A percentile compares a stretch with the other conserved stretches of the same genome.
Evolutionary conservation across 2,113 vertebrate genomes (phyloP).

Genomic region (Platanista minor): DNA sequence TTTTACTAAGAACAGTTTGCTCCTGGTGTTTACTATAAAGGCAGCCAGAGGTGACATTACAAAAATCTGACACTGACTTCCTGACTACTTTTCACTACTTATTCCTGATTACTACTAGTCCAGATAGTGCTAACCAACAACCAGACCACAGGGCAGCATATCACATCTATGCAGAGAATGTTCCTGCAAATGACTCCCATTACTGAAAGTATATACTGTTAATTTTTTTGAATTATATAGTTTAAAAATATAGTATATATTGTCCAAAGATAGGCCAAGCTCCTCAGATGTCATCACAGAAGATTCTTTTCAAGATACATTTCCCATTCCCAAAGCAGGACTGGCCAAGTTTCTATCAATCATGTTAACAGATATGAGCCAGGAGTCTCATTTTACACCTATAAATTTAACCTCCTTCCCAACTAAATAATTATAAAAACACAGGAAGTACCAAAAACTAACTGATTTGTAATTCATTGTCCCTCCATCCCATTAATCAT

Average conservation of each 20-base stretch:
- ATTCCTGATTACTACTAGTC: not conserved
- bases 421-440: not conserved
- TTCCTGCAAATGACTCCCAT: not conserved
- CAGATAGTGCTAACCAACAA: not conserved
- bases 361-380: not conserved
- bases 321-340: not conserved
- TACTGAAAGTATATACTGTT: not conserved
- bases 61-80: not conserved
- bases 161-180: not conserved
- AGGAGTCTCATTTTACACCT: not conserved
- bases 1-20: not conserved
- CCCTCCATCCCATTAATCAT: not conserved
- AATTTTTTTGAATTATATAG: not conserved
- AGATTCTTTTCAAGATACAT: not conserved
- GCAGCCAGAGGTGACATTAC: not conserved
- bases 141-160: not conserved
- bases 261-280: not conserved
- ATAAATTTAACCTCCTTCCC: conserved; percentile 1
- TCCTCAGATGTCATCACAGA: not conserved
- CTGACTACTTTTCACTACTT: not conserved
- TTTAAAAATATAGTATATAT: not conserved
- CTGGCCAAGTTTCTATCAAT: not conserved
- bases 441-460: not conserved
- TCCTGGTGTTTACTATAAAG: not conserved
- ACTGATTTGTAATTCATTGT: not conserved